Percentiles rank a stretch among this genome's conserved stretches.
Conservation (phyloP, 2,113 vertebrate species). For the Ctenodactylus gundi region DNA sequence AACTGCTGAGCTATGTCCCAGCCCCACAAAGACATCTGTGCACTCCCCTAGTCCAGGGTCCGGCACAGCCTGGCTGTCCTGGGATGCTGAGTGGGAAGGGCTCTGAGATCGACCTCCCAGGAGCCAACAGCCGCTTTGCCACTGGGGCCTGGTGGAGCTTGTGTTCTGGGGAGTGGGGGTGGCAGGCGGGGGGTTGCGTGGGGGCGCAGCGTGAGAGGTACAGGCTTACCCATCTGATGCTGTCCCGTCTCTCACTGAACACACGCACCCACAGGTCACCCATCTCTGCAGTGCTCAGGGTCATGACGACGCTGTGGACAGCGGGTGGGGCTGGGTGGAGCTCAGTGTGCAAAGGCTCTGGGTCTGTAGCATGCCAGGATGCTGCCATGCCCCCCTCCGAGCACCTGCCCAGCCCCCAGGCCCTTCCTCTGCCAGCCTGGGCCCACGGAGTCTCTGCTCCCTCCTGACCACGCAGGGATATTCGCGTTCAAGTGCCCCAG, state of each 20-base stretch:
- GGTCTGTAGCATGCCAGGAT: too few species aligned
- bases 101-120: not conserved
- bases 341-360: not conserved
- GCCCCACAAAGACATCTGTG: not conserved
- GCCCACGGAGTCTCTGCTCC: not conserved
- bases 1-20: too few species aligned
- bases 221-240: not conserved
- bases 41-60: not conserved
- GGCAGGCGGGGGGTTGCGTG: not conserved
- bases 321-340: not conserved
- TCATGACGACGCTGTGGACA: not conserved
- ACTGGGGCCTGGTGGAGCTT: not conserved
- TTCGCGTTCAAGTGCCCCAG: conserved; percentile 99
- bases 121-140: not conserved
- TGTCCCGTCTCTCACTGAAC: not conserved
- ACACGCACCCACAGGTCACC: too few species aligned
- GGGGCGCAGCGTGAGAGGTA: not conserved
- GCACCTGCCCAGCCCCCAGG: too few species aligned
- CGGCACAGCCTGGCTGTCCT: not conserved
- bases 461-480: conserved; percentile 87
- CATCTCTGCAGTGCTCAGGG: too few species aligned
- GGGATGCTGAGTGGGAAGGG: not conserved
- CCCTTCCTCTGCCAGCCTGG: not conserved
- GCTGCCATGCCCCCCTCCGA: too few species aligned
- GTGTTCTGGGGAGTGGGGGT: not conserved